Base-by-base conservation (phyloP, 1,140 invertebrate genomes). In the Drosophila pallidifrons region DNA sequence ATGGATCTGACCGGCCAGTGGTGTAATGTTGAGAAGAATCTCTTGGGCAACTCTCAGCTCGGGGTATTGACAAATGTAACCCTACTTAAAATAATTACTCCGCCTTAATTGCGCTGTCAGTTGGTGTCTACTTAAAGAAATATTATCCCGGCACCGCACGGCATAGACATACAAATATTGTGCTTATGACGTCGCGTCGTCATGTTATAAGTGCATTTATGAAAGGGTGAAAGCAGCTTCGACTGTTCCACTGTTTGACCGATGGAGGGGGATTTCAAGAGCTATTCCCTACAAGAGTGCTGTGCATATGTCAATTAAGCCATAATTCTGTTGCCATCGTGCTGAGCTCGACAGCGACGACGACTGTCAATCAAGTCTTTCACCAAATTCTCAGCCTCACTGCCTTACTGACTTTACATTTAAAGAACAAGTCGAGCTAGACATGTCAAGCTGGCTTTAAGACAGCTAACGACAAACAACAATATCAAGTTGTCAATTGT, bases 51-150 rank as follows among this genome's bases (percentile, higher is more conserved):
- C 54, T 69, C 70, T 58, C 20, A 47, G 58, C 41, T 43, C 61
- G 75, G 52, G 77, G 43, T 78, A 81, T 78, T 88, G 83, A 77
- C 66, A 83, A 89, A 88, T 89, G 83, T 89, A 88, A 89, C 83
- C 83, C 83, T 88, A 88, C 83, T 88, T 88, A 88, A 88, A 88
- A 88, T 88, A 88, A 88, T 88, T 88, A 89, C 85, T 88, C 70
- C 51, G 83, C 85, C 83, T 88, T 88, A 89, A 89, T 88, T 88
- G 85, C 83, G 77, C 85, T 83, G 83, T 89, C 83, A 88, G 80
- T 88, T 89, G 85, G 85, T 88, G 80, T 89, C 83, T 88, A 88
- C 82, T 88, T 88, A 88, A 77, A 81, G 79, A 88, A 88, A 89
- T 89, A 88, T 88, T 87, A 87, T 87, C 82, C 82, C 77, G 20